Conservation (phyloP, 2,888 invertebrate species). For the Orthosia gracilis region DNA sequence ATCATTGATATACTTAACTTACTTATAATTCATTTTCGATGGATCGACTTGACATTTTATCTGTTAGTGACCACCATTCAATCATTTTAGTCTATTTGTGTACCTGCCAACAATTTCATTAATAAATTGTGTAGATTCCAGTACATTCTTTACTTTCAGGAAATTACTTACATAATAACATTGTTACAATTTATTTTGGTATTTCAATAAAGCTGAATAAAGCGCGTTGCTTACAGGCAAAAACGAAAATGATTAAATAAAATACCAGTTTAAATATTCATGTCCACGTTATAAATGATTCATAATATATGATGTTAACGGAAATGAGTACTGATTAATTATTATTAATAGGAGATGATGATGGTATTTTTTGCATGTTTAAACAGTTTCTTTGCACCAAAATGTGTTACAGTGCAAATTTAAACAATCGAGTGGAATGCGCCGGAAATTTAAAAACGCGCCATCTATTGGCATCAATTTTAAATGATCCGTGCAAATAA, state of each 20-base stretch:
- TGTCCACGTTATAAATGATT: conserved; percentile 10
- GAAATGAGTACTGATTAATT: conserved; percentile 38
- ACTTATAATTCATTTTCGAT: no score
- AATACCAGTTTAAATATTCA: conserved; percentile 42
- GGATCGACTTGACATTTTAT: no score
- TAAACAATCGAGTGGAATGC: no score
- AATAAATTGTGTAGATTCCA: not conserved
- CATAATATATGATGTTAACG: conserved; percentile 38
- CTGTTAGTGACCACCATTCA: not conserved
- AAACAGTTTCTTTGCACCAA: no score
- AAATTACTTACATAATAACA: not conserved
- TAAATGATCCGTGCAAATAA: no score
- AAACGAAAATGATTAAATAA: conserved; percentile 22
- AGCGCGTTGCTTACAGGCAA: not conserved
- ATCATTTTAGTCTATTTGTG: not conserved
- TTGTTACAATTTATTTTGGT: not conserved
- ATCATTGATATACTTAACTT: no score
- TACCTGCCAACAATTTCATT: no score
- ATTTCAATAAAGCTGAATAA: conserved; percentile 3
- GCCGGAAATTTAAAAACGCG: no score
- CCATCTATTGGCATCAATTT: no score
- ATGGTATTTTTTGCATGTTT: no score
- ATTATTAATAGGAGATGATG: conserved; percentile 26
- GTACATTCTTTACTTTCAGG: no score
- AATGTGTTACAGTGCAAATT: no score